Percentiles rank a stretch among this genome's conserved stretches.
phyloP scores from a whole-genome alignment of 1,140 invertebrate genomes.

The Daktulosphaira vitifoliae region DNA sequence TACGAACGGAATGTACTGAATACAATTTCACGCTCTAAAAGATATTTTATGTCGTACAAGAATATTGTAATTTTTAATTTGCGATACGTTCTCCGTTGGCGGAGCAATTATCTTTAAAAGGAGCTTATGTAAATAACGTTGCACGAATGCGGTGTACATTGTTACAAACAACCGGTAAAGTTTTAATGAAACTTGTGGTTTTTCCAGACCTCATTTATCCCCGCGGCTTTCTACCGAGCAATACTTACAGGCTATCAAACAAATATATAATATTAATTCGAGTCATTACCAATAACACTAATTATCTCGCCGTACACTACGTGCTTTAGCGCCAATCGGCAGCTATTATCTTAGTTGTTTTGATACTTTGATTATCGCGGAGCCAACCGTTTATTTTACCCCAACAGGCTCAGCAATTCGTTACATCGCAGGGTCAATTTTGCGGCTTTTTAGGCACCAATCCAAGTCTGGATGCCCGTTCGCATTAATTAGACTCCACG shows the following conservation, averaged over 20 bases:
- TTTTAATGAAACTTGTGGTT: slow-evolving; percentile 22
- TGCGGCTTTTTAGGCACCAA: slow-evolving; percentile 24
- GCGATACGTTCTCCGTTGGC: too few species aligned
- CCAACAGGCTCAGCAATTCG: not conserved
- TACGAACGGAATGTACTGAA: too few species aligned
- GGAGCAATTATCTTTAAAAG: too few species aligned
- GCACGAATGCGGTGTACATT: too few species aligned
- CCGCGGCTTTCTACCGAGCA: not conserved
- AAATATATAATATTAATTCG: not conserved
- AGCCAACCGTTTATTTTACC: not conserved
- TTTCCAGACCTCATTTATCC: not conserved
- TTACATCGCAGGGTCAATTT: slow-evolving; percentile 24
- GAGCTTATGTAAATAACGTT: too few species aligned
- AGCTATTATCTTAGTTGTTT: not conserved
- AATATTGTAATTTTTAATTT: too few species aligned
- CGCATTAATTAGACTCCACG: slow-evolving; percentile 18
- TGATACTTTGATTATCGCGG: not conserved
- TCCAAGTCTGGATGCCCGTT: not conserved
- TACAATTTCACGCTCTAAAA: too few species aligned
- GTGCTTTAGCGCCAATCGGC: not conserved
- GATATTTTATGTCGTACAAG: too few species aligned
- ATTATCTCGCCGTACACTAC: slow-evolving; percentile 5
- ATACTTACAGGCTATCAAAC: not conserved
- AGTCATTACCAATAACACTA: slow-evolving; percentile 3
- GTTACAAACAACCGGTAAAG: not conserved